phyloP scores from a whole-genome alignment of 2,888 invertebrate species.

The Sinopyrophorus schimmeli region DNA sequence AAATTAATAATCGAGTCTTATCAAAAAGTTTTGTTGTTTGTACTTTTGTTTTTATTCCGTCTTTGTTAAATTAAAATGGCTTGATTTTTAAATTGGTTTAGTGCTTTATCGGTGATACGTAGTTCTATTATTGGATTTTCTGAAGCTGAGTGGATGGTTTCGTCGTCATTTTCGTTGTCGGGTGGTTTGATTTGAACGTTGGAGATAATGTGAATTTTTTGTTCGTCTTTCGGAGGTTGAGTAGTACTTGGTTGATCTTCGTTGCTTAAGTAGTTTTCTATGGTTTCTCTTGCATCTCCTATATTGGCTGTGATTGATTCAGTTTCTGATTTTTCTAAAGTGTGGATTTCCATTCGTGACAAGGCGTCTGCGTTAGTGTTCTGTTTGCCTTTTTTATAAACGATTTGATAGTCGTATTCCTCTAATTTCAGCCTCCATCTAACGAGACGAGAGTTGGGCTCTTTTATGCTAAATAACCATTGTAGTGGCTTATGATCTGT shows the following conservation, averaged over 20 bases:
- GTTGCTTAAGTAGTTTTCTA: background rate
- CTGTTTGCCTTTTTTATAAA: slow-evolving; percentile 37
- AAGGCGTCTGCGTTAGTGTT: background rate
- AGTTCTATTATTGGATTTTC: slow-evolving; percentile 12
- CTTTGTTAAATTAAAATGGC: slow-evolving; percentile 2
- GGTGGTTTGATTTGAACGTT: slow-evolving; percentile 5
- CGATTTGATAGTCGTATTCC: slow-evolving; percentile 42
- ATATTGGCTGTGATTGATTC: slow-evolving; percentile 4
- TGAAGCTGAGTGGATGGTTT: slow-evolving; percentile 6
- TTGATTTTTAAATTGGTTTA: slow-evolving; percentile 16
- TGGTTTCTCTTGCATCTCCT: background rate
- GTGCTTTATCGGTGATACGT: slow-evolving; percentile 2
- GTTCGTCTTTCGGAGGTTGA: background rate
- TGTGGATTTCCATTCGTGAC: slow-evolving; percentile 1
- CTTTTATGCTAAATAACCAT: slow-evolving; percentile 48
- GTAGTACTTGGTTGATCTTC: too few species aligned
- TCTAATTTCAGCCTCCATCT: slow-evolving; percentile 47
- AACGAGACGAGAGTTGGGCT: slow-evolving; percentile 46
- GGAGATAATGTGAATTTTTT: background rate
- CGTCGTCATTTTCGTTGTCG: slow-evolving; percentile 11
- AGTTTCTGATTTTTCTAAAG: slow-evolving; percentile 24
- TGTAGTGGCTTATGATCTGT: slow-evolving; percentile 50
- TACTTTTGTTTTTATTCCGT: background rate
- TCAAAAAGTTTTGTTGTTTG: slow-evolving; percentile 4
- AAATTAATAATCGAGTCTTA: slow-evolving; percentile 7